A percentile compares a stretch with the other conserved stretches of the same genome.
phyloP scores from a whole-genome alignment of 1,140 invertebrate genomes.

The Ips typographus region DNA sequence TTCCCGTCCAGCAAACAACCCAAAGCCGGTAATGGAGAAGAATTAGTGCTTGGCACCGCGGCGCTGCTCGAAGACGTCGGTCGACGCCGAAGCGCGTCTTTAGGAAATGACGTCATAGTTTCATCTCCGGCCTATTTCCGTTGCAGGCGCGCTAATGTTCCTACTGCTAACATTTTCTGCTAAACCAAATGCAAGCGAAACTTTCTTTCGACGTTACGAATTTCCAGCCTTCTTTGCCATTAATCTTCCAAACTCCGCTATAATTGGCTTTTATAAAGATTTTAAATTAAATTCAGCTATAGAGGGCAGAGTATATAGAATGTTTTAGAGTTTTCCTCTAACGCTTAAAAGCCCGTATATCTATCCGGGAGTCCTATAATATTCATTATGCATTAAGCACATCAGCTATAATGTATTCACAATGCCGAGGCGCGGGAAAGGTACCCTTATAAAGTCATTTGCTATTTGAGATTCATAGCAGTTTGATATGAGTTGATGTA shows the following conservation, averaged over 20 bases:
- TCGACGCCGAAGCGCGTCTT: conserved; percentile 46
- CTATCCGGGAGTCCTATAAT: no score
- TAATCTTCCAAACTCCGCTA: not conserved
- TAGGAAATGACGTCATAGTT: conserved; percentile 55
- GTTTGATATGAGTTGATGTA: conserved; percentile 40
- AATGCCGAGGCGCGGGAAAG: conserved; percentile 24
- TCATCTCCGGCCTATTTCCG: conserved; percentile 55
- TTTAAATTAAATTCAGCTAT: no score
- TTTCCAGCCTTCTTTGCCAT: conserved; percentile 4
- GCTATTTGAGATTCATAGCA: conserved; percentile 36
- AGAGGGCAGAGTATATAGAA: no score
- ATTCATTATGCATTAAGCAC: conserved; percentile 24
- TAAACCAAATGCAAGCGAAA: conserved; percentile 26
- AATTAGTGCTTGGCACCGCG: conserved; percentile 31
- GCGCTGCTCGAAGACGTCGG: conserved; percentile 41
- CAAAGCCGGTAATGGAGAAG: conserved; percentile 24
- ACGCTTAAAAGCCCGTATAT: no score
- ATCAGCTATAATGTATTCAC: conserved; percentile 26
- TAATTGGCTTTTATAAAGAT: no score
- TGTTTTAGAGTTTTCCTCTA: no score
- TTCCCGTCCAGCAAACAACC: conserved; percentile 36
- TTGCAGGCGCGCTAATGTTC: conserved; percentile 49
- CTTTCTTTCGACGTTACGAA: conserved; percentile 22
- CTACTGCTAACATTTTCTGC: conserved; percentile 28
- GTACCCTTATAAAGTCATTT: conserved; percentile 37